Evolutionary conservation across 2,797 vertebrate species (phyloP).

Genomic region (Dipus sagitta): DNA sequence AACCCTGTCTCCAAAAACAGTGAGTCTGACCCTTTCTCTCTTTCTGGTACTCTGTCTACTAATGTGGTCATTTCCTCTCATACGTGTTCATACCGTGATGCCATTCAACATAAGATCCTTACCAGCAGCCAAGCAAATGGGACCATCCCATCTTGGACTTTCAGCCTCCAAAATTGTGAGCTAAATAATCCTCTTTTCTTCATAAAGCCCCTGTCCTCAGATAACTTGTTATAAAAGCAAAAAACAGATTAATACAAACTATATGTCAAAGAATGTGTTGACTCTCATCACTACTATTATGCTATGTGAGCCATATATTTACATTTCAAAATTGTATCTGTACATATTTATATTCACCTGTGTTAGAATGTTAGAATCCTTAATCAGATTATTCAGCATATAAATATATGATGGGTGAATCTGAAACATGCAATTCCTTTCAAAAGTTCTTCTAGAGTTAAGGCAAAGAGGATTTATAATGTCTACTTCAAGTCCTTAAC

Average conservation of each 20-base stretch:
- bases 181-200: too few relatives aligned
- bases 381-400: background rate
- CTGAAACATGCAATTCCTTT: background rate
- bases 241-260: background rate
- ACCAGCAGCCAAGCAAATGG: background rate
- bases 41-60: background rate
- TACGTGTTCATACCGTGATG: background rate
- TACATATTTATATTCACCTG: background rate
- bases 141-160: background rate
- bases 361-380: background rate
- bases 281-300: background rate
- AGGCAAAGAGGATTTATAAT: background rate
- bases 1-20: background rate
- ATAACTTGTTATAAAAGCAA: too few relatives aligned
- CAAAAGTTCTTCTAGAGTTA: slow-evolving; percentile 37
- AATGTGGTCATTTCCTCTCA: background rate
- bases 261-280: background rate
- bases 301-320: background rate
- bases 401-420: background rate
- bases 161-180: background rate
- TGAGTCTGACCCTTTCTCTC: background rate
- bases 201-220: too few relatives aligned
- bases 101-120: background rate
- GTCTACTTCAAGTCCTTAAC: background rate
- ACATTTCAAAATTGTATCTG: background rate